A percentile compares a stretch with the other conserved stretches of the same genome.
Conservation (phyloP, 2,113 vertebrate species). For the Gallinago jamesoni region DNA sequence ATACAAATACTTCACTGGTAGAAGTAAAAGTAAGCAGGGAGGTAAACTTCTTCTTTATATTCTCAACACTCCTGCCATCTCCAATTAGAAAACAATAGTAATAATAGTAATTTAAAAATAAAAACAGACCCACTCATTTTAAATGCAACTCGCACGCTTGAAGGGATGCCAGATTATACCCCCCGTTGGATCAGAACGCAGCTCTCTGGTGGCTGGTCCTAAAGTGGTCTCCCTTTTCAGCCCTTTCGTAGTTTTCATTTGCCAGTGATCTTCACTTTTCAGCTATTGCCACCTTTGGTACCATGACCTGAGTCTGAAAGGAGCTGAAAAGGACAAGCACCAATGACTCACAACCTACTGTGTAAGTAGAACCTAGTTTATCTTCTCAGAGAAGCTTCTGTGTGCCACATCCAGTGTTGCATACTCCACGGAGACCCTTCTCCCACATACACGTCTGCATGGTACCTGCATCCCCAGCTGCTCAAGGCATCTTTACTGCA, state of each 20-base stretch:
- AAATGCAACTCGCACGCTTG: background rate
- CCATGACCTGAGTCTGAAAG: background rate
- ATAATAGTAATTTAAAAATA: background rate
- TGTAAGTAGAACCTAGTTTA: background rate
- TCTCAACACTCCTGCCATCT: background rate
- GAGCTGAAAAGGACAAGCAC: background rate
- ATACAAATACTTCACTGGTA: background rate
- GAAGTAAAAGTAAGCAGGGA: background rate
- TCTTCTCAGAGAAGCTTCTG: background rate
- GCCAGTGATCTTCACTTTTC: background rate
- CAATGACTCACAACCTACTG: background rate
- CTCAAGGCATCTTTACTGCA: background rate
- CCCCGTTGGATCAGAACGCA: accelerated
- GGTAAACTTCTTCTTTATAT: background rate
- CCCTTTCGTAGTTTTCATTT: background rate
- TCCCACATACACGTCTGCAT: accelerated
- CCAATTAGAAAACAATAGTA: background rate
- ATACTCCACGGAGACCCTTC: background rate
- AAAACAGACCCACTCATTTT: background rate
- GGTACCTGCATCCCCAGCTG: background rate
- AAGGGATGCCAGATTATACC: background rate
- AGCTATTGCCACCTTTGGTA: background rate
- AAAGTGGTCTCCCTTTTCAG: background rate
- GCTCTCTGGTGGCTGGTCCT: background rate
- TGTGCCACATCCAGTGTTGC: background rate